Evolutionary conservation across 1,140 invertebrate genomes (phyloP).

Genomic region (Neodiprion lecontei): DNA sequence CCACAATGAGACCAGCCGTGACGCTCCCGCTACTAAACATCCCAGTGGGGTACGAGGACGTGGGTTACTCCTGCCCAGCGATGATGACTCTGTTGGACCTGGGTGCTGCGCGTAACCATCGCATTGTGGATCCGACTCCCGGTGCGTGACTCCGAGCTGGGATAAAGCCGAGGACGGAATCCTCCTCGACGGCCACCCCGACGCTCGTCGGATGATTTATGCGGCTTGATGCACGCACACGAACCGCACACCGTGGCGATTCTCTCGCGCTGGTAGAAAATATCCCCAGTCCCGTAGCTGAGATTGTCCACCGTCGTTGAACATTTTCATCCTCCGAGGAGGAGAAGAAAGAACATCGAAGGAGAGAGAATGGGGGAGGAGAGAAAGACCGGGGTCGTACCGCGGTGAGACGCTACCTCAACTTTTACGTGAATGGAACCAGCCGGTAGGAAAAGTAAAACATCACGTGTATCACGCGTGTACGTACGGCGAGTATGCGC

Average conservation of each 20-base stretch:
- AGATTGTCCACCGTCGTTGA: no score
- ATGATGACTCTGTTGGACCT: constrained; percentile 13
- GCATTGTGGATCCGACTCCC: background rate
- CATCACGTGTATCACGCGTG: constrained; percentile 34
- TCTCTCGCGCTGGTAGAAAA: no score
- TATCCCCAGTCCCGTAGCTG: no score
- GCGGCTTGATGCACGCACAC: no score
- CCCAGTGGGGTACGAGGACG: constrained; percentile 13
- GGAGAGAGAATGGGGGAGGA: no score
- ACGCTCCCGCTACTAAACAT: constrained; percentile 34
- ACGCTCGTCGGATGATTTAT: no score
- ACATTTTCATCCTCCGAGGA: no score
- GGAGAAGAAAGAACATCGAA: no score
- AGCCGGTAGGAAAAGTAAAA: constrained; percentile 46
- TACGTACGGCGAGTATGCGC: background rate
- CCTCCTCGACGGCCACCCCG: no score
- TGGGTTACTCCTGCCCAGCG: background rate
- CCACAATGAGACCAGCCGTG: constrained; percentile 44
- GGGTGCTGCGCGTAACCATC: background rate
- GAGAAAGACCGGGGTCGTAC: background rate
- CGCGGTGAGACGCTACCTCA: constrained; percentile 3
- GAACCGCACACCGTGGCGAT: no score
- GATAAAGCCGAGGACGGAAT: no score
- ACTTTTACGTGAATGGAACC: constrained; percentile 30
- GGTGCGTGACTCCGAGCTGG: background rate